Base-by-base conservation (phyloP, 2,797 vertebrate species). In the Poeciliopsis turneri region DNA sequence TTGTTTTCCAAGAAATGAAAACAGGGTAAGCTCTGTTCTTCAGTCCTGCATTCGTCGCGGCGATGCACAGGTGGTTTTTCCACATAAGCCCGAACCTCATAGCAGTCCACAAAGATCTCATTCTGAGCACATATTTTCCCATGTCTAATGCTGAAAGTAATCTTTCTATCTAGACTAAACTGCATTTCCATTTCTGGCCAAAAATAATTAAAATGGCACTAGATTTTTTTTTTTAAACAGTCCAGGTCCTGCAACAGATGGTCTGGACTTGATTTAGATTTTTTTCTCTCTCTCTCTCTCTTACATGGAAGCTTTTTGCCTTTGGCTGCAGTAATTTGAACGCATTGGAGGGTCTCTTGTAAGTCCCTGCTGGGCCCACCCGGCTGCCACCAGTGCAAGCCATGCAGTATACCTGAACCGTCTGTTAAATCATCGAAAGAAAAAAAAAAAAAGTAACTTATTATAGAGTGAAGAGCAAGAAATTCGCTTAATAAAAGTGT, bases 191-290 rank as follows among this genome's bases (percentile, higher is more conserved):
- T 79, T 87, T 70, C 46, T 72, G 81, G 81, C 79, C 81, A 85
- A 72, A 91, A 87, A 89, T 71, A 88, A 92, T 88, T 82, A 66
- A 84, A 89, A 86, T 86, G 87, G 89, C 81, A 83, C n/a, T 61
- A 75, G 79, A 78, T 80, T 76, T 85, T 90, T 43, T 81, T 79
- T 88, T 90, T 87, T 86, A 85, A 82, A 71, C 78, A 71, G 61
- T 90, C 84, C 87, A 87, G 90, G 84, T 92, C 81, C 76, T 86
- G 80, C 88, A 93, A 89, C 92, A 94, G 92, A 94, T 93, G 92
- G 85, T 79, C 78, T 75, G 79, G 78, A 76, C 88, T 83, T 79
- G 69, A 86, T 87, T 84, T 80, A 66, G 74, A 72, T 72, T 47
- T 78, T 59, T 28, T 75, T 39, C 36, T 39, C 73, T 68, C 75